phyloP scores from a whole-genome alignment of 2,113 vertebrate genomes.

The Haliaeetus leucogaster region DNA sequence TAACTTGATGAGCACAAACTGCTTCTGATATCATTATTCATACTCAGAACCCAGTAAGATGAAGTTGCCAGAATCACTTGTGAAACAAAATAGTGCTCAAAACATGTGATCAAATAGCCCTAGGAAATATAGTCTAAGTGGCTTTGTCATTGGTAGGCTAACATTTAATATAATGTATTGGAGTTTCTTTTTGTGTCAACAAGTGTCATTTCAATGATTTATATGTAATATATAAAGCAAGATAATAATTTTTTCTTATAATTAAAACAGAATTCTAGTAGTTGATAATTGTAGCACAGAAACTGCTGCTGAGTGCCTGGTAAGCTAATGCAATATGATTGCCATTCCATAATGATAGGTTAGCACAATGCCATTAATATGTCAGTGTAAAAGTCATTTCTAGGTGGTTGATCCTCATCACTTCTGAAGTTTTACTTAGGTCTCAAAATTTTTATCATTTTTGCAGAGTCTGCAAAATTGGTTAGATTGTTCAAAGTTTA shows the following conservation, averaged over 20 bases:
- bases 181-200: neutral
- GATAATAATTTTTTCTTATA: neutral
- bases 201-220: neutral
- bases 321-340: neutral
- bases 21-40: neutral
- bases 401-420: neutral
- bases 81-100: neutral
- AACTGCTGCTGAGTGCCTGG: neutral
- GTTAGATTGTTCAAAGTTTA: neutral
- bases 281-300: neutral
- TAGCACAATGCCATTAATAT: neutral
- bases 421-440: neutral
- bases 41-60: neutral
- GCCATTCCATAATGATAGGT: neutral
- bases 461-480: neutral
- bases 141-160: neutral
- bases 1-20: neutral
- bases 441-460: neutral
- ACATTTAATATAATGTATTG: neutral
- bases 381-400: neutral
- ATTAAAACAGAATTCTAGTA: neutral
- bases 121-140: neutral
- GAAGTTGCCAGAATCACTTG: neutral
- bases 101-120: neutral
- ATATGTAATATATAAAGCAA: neutral